Conservation (phyloP, 2,797 vertebrate genomes). For the Caiman crocodilus region DNA sequence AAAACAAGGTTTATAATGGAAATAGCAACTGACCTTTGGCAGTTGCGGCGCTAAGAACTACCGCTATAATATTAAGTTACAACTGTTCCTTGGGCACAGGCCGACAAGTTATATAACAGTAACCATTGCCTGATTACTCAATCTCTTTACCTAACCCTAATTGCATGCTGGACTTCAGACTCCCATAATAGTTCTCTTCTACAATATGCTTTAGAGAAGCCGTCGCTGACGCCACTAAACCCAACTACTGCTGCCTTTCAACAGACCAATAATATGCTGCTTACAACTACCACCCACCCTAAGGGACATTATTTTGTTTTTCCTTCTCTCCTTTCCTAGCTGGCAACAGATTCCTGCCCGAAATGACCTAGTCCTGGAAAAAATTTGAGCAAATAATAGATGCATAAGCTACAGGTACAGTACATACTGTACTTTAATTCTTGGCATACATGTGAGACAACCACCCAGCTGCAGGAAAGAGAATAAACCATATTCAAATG, state of each 20-base stretch:
- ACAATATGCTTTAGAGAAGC: constrained; percentile 55
- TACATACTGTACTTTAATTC: constrained; percentile 67
- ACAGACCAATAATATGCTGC: constrained; percentile 50
- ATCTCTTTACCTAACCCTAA: constrained; percentile 76
- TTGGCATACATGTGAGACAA: constrained; percentile 51
- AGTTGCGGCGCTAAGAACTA: constrained; percentile 40
- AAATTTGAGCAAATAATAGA: constrained; percentile 73
- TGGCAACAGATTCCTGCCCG: constrained; percentile 69
- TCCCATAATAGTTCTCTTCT: constrained; percentile 67
- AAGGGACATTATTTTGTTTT: constrained; percentile 75
- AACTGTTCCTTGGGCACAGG: constrained; percentile 57
- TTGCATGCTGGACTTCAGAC: constrained; percentile 74
- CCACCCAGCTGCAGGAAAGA: constrained; percentile 28
- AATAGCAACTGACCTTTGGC: constrained; percentile 76
- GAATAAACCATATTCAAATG: constrained; percentile 4
- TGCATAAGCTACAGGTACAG: constrained; percentile 70
- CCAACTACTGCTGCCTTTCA: constrained; percentile 53
- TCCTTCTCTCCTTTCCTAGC: constrained; percentile 57
- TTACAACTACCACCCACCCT: constrained; percentile 60
- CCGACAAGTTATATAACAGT: constrained; percentile 76
- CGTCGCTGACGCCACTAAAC: constrained; percentile 56
- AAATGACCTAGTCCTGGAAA: constrained; percentile 73
- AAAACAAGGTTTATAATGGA: constrained; percentile 71
- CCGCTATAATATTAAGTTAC: constrained; percentile 74
- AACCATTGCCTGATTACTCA: constrained; percentile 74